Conservation (phyloP, 2,888 invertebrate species). For the Agrenia bidenticulata region DNA sequence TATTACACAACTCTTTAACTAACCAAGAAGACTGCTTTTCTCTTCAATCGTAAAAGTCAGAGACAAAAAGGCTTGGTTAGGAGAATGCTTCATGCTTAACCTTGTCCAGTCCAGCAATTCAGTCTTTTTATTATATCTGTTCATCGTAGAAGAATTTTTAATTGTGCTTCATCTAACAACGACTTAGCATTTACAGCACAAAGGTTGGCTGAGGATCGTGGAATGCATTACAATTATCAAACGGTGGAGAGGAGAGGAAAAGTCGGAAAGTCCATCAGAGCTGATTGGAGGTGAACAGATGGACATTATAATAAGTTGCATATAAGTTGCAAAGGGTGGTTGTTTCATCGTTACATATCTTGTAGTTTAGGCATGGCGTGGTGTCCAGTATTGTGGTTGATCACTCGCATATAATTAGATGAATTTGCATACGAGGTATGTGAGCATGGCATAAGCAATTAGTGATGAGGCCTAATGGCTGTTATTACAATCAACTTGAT, state of each 20-base stretch:
- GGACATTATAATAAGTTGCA: too few relatives aligned
- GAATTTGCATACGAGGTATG: constrained; percentile 26
- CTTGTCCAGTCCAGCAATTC: constrained; percentile 28
- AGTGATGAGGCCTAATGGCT: constrained; percentile 24
- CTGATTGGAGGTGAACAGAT: too few relatives aligned
- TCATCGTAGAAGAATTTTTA: constrained; percentile 31
- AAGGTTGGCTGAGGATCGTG: neutral
- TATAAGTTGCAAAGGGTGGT: too few relatives aligned
- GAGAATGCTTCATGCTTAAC: constrained; percentile 19
- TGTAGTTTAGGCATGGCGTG: too few relatives aligned
- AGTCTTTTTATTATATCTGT: constrained; percentile 28
- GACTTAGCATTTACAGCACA: neutral
- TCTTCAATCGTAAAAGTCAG: constrained; percentile 39
- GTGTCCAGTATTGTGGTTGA: neutral
- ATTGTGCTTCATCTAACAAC: constrained; percentile 24
- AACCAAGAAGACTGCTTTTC: constrained; percentile 21
- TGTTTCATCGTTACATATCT: too few relatives aligned
- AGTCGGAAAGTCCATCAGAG: too few relatives aligned
- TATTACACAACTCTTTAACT: constrained; percentile 32
- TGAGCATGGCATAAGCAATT: constrained; percentile 23
- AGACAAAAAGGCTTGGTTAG: constrained; percentile 17
- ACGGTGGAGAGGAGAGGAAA: too few relatives aligned
- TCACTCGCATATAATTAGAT: constrained; percentile 18
- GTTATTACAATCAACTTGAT: constrained; percentile 15
- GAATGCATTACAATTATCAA: constrained; percentile 5